Conservation (phyloP, 2,888 invertebrate genomes). For the Ommatoiulus sabulosus region DNA sequence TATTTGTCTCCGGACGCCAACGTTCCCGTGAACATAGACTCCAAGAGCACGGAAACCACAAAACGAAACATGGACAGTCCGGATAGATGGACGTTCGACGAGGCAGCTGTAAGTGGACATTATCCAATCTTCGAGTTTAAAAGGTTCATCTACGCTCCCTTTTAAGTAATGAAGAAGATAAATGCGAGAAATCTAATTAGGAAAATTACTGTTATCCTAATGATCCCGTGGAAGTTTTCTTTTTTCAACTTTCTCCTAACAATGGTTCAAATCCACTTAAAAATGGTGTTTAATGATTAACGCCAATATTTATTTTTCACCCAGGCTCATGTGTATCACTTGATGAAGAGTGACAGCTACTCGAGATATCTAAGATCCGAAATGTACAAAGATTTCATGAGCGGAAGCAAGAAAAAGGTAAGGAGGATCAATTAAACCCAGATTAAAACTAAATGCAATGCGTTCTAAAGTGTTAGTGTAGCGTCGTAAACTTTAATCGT, state of each 20-base stretch:
- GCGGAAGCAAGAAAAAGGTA: constrained; percentile 97
- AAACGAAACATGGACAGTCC: constrained; percentile 83
- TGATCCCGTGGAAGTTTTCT: too few species aligned
- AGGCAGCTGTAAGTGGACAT: constrained; percentile 83
- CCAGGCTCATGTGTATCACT: constrained; percentile 96
- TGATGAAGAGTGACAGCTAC: constrained; percentile 99
- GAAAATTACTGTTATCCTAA: too few species aligned
- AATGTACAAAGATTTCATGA: constrained; percentile 97
- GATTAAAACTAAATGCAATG: neutral
- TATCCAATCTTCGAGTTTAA: neutral
- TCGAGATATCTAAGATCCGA: constrained; percentile 97
- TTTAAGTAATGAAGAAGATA: too few species aligned
- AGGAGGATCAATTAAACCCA: constrained; percentile 60
- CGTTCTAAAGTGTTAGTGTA: neutral
- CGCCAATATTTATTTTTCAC: neutral
- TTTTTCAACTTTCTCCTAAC: too few species aligned
- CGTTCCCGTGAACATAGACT: constrained; percentile 97
- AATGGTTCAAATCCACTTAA: neutral
- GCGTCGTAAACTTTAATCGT: neutral
- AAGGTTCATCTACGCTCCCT: neutral
- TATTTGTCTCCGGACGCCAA: constrained; percentile 94
- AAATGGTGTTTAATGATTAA: neutral
- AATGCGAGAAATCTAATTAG: too few species aligned
- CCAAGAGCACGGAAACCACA: constrained; percentile 86
- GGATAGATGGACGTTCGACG: constrained; percentile 95